Evolutionary conservation across 2,888 invertebrate species (phyloP).

Genomic region (Myopa tessellatipennis): DNA sequence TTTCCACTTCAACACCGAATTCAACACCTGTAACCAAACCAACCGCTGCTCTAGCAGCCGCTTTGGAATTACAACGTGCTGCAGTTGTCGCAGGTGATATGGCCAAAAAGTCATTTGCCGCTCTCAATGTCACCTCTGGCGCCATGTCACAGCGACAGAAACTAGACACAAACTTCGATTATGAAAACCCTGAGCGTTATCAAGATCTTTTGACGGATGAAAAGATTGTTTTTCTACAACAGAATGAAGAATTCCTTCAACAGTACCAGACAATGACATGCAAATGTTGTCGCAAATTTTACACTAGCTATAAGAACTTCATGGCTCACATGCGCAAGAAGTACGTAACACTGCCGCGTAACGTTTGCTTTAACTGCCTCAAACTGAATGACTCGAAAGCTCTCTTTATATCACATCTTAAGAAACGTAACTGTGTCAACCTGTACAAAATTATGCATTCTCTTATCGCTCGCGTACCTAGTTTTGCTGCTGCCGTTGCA

Average conservation of each 20-base stretch:
- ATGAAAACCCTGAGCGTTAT: conserved; percentile 66
- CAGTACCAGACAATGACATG: conserved; percentile 68
- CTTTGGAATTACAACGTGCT: conserved; percentile 59
- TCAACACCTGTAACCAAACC: conserved; percentile 60
- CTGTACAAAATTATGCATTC: conserved; percentile 63
- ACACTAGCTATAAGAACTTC: conserved; percentile 67
- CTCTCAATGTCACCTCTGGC: conserved; percentile 18
- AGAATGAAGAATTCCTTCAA: conserved; percentile 65
- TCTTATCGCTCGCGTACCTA: conserved; percentile 56
- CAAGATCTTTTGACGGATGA: conserved; percentile 63
- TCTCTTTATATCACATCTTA: conserved; percentile 68
- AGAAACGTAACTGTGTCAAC: conserved; percentile 67
- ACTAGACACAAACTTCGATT: conserved; percentile 63
- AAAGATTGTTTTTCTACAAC: conserved; percentile 65
- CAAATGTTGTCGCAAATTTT: conserved; percentile 66
- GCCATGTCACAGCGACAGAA: conserved; percentile 35
- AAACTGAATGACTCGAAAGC: conserved; percentile 68
- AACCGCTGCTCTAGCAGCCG: conserved; percentile 60
- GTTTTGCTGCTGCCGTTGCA: conserved; percentile 50
- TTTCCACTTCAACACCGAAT: conserved; percentile 56
- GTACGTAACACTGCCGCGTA: conserved; percentile 64
- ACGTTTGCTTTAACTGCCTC: conserved; percentile 67
- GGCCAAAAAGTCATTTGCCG: conserved; percentile 55
- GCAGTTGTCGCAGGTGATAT: conserved; percentile 57
- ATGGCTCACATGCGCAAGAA: conserved; percentile 69